Evolutionary conservation across 2,113 vertebrate genomes (phyloP).

Genomic region (Lepisosteus oculatus): DNA sequence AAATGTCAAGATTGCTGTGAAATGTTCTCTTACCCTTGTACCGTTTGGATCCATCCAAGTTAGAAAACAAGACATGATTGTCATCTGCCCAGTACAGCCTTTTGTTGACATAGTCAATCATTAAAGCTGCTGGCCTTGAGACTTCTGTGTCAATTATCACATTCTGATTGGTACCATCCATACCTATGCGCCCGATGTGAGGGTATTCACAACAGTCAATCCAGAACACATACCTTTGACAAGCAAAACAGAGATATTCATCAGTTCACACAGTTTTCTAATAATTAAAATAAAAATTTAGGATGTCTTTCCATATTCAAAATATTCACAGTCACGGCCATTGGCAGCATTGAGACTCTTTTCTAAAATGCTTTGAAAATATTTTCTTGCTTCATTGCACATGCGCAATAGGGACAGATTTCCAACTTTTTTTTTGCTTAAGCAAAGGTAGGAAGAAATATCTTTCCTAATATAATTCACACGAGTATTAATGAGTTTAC

Average conservation of each 20-base stretch:
- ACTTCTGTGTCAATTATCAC: conserved; percentile 88
- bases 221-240: conserved; percentile 88
- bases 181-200: conserved; percentile 87
- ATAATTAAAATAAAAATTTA: neutral
- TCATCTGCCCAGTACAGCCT: conserved; percentile 95
- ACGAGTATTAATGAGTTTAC: no score
- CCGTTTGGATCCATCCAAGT: conserved; percentile 89
- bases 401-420: no score
- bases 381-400: neutral
- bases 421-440: no score
- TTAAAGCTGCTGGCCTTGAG: conserved; percentile 86
- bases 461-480: no score
- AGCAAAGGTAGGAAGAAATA: no score
- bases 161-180: conserved; percentile 86
- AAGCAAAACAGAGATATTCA: conserved; percentile 1
- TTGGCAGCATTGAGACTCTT: no score
- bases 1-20: no score
- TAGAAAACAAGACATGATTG: conserved; percentile 92
- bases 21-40: conserved; percentile 75
- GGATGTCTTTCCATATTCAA: no score
- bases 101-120: conserved; percentile 94
- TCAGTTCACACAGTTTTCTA: neutral
- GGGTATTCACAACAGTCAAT: conserved; percentile 93
- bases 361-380: neutral
- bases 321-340: no score